These are phyloP conservation scores for Ispidina lecontei DNA, from an alignment of 2,797 vertebrate species.

Conservation along the genomic window DNA sequence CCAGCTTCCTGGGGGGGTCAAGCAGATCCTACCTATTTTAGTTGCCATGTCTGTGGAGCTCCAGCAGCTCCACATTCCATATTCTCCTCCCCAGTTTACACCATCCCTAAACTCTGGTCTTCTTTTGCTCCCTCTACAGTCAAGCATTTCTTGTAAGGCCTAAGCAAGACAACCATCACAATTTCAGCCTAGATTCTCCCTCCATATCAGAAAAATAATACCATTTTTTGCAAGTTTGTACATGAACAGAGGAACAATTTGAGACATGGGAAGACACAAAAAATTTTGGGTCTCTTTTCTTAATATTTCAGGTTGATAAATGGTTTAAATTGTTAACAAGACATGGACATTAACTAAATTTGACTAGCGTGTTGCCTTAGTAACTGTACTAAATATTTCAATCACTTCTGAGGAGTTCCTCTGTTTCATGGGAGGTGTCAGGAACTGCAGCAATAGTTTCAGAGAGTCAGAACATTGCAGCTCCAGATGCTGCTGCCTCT, in stretches of 20 bases:
- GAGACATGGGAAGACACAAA: neutral
- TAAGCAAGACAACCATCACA: neutral
- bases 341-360: neutral
- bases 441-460: neutral
- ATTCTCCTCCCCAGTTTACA: neutral
- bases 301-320: neutral
- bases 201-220: neutral
- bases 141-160: neutral
- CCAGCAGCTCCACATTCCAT: too few relatives aligned
- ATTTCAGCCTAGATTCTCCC: neutral
- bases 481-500: neutral
- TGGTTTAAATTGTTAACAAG: neutral
- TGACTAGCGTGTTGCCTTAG: neutral
- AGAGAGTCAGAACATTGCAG: neutral
- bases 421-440: neutral
- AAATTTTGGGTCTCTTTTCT: neutral
- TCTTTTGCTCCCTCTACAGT: neutral
- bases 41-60: neutral
- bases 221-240: neutral
- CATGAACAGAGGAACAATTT: neutral
- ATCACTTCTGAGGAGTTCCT: neutral
- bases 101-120: neutral
- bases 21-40: neutral
- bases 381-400: neutral
- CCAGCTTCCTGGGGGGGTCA: neutral